Evolutionary conservation across 1,140 invertebrate species (phyloP), one percentile per base, ranked within the genome.

Genomic region (Panagrolaimus sp.): DNA sequence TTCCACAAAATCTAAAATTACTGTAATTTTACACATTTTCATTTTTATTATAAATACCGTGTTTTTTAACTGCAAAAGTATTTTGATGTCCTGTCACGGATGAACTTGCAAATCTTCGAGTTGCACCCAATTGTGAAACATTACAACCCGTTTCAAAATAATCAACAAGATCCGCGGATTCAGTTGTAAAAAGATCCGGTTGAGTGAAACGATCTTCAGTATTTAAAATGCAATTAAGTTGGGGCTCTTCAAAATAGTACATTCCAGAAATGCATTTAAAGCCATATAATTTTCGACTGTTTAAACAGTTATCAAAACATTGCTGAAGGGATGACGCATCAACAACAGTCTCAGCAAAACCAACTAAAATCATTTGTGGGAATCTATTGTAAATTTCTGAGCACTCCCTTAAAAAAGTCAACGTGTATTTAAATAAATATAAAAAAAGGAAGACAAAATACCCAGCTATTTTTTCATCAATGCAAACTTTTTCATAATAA

Each of bases 321-420:
- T 83, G 73, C 48, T 78, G 78, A 14, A 82, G 71, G 0, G 73
- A 71, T 0, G 79, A 69, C 0, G 79, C 72, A 67, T 82, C 80
- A 9, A 80, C 77, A 7, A 82, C 80, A 15, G 80, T 82, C 67
- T 82, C 80, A 0, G 80, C 80, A 64, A 82, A 82, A 21, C 80
- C 80, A 21, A 82, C 80, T 4, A 82, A 71, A 48, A 82, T 82
- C 80, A 83, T 82, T 70, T 82, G 80, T n/a, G 80, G 80, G 65
- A 76, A 81, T 9, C 80, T 70, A 48, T 70, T 72, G 69, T 78
- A 82, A 15, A 78, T 72, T 21, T 70, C 28, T 24, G 72, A 65
- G 44, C 81, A 81, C 32, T 79, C 73, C 44, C 79, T 83, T 38
- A 55, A 78, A 70, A 46, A 32, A 15, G 32, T 4, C 2, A 17